Evolutionary conservation across 2,888 invertebrate genomes (phyloP).

Genomic region (Aethes cnicana): DNA sequence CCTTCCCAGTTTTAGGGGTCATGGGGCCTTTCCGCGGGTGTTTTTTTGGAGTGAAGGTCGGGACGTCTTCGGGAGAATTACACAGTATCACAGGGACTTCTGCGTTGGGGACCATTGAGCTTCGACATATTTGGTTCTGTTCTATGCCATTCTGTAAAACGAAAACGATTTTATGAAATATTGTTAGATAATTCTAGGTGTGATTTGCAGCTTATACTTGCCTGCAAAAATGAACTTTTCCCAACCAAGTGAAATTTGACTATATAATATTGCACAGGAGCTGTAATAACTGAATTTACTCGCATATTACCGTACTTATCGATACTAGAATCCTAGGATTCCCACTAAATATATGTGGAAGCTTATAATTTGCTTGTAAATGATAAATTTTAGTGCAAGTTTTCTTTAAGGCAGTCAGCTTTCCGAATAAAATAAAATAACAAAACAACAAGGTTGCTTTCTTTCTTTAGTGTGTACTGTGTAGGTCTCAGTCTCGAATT

Average conservation of each 20-base stretch:
- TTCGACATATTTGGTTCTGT: constrained; percentile 76
- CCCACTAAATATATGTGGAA: too few relatives aligned
- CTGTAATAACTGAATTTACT: neutral
- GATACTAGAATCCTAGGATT: neutral
- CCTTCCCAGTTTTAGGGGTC: constrained; percentile 69
- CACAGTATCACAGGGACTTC: constrained; percentile 43
- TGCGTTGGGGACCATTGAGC: constrained; percentile 68
- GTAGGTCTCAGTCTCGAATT: too few relatives aligned
- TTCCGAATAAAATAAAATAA: neutral
- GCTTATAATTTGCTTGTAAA: too few relatives aligned
- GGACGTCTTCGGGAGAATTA: constrained; percentile 39
- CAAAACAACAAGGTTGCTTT: neutral
- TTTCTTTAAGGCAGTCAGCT: neutral
- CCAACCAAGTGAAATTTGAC: neutral
- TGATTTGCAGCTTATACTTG: neutral
- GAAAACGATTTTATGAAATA: constrained; percentile 15
- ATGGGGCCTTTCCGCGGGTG: constrained; percentile 48
- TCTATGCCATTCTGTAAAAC: constrained; percentile 77
- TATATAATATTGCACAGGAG: neutral
- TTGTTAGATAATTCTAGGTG: neutral
- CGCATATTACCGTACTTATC: neutral
- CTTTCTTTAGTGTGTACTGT: too few relatives aligned
- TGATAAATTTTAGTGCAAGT: neutral
- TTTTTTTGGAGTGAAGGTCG: constrained; percentile 56
- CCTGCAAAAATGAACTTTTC: constrained; percentile 6